Evolutionary conservation across 2,797 vertebrate genomes (phyloP), one percentile per base, ranked within the genome.

Genomic region (Champsocephalus esox): DNA sequence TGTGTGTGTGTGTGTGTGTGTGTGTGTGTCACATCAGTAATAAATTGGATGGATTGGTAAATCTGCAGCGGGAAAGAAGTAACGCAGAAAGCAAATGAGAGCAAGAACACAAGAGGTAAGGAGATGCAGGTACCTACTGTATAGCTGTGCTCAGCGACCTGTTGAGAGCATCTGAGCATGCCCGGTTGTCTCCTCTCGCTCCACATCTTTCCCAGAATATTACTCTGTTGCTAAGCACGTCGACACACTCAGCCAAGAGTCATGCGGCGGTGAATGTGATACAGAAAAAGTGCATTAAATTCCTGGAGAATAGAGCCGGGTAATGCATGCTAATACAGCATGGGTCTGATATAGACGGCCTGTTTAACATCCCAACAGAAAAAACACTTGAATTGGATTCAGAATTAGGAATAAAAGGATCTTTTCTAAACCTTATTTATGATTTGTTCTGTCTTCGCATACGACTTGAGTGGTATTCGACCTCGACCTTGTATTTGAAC

Each of bases 111-210:
- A 63, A 19, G 41, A 3, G 46, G 43, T 24, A 19, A 11, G 4
- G 38, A 60, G 59, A 49, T 14, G 69, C 41, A 43, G 71, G 55
- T 81, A 88, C 84, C 75, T 87, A 19, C 19, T 19, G 19, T 19
- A 87, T 86, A 66, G 82, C 62, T 34, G 12, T 86, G 76, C 66
- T 87, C 82, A 79, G 62, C 65, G 73, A 88, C 87, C 87, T 91
- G 89, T 89, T 88, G 88, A 79, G 73, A 90, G 71, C 79, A 63
- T 83, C 76, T 79, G 88, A 89, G 84, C 89, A 88, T 79, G 72
- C 88, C 41, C 88, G 78, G 84, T 90, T 5, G 57, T 60, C 19
- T 80, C 55, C 57, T 88, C 69, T 83, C 52, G 19, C 77, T 78
- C 87, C 75, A 82, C 82, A 79, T 82, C 75, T 88, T 81, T 87